These are phyloP conservation scores for Bos taurus DNA, from an alignment of 2,113 vertebrate species.

Conservation along the genomic window ARS-UCD2.0 NC_037330.1:74865001-74865500, in stretches of 20 bases:
- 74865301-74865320: neutral
- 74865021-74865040: neutral
- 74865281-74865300: neutral
- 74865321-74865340: neutral
- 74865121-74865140: neutral
- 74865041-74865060: neutral
- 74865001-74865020: neutral
- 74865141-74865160: neutral
- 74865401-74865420: neutral
- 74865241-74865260: neutral
- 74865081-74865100: neutral
- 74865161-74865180: neutral
- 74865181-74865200: neutral
- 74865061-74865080: neutral
- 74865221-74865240: neutral
- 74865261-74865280: neutral
- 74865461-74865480: neutral
- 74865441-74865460: neutral
- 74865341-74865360: neutral
- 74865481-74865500: neutral
- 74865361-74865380: neutral
- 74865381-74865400: neutral
- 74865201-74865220: neutral
- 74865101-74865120: neutral
- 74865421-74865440: neutral